Evolutionary conservation across 2,888 invertebrate genomes (phyloP).

Genomic region (Oeneis ivallda): DNA sequence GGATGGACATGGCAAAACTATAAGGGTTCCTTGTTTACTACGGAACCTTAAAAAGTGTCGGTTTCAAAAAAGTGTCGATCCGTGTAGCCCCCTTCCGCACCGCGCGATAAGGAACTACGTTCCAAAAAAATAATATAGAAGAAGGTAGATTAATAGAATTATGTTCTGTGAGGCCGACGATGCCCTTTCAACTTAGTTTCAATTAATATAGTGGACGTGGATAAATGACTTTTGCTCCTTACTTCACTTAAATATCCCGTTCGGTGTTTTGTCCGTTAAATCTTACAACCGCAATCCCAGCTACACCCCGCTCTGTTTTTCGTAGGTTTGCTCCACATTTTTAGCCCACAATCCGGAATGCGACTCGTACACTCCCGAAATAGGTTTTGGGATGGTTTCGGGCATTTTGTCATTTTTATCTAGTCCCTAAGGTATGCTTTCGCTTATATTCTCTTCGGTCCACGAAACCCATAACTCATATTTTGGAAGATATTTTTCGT

Average conservation of each 20-base stretch:
- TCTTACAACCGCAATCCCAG: not conserved
- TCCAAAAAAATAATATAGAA: too few relatives aligned
- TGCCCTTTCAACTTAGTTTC: too few relatives aligned
- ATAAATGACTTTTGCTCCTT: not conserved
- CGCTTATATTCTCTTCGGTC: slow-evolving; percentile 8
- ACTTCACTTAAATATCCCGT: not conserved
- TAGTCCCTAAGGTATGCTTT: slow-evolving; percentile 10
- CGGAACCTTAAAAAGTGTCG: too few relatives aligned
- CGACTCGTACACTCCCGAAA: slow-evolving; percentile 5
- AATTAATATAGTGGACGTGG: too few relatives aligned
- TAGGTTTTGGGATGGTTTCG: slow-evolving; percentile 18
- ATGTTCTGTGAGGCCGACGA: not conserved
- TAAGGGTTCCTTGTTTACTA: too few relatives aligned
- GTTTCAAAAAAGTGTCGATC: too few relatives aligned
- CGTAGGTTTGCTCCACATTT: slow-evolving; percentile 7
- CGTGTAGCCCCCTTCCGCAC: too few relatives aligned
- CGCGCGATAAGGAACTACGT: too few relatives aligned
- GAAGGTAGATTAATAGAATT: not conserved
- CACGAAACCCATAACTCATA: slow-evolving; percentile 3
- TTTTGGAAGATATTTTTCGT: slow-evolving; percentile 2
- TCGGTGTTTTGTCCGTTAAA: not conserved
- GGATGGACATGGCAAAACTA: too few relatives aligned
- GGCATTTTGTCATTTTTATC: slow-evolving; percentile 18
- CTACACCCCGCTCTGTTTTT: not conserved
- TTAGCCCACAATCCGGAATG: slow-evolving; percentile 12